phyloP scores from a whole-genome alignment of 2,888 invertebrate species.

The Phoenoteleia sp. region DNA sequence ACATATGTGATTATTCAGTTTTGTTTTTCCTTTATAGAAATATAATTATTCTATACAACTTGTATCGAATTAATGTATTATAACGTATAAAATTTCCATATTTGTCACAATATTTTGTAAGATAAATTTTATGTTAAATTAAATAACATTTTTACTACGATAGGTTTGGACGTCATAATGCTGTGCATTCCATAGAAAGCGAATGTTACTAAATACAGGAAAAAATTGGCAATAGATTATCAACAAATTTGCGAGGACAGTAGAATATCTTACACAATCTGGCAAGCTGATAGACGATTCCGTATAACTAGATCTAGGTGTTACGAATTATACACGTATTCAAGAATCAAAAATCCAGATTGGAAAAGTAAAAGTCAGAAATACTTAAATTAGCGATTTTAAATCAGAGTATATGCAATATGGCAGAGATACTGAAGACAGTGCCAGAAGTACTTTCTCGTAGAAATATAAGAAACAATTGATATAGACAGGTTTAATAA shows the following conservation, averaged over 20 bases:
- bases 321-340: constrained; percentile 67
- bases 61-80: too few species aligned
- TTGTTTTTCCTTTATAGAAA: too few species aligned
- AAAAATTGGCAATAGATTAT: too few species aligned
- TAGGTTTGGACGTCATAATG: constrained; percentile 7
- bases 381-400: constrained; percentile 42
- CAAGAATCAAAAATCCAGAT: constrained; percentile 56
- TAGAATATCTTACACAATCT: constrained; percentile 3
- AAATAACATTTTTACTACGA: neutral
- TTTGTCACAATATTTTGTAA: neutral
- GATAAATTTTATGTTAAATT: neutral
- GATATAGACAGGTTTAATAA: neutral
- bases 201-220: too few species aligned
- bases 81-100: too few species aligned
- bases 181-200: too few species aligned
- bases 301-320: constrained; percentile 65
- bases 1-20: too few species aligned
- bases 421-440: constrained; percentile 49
- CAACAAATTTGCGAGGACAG: constrained; percentile 24
- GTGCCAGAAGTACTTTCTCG: constrained; percentile 20
- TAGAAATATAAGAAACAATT: neutral
- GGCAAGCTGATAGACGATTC: constrained; percentile 18
- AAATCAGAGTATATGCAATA: constrained; percentile 46
- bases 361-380: constrained; percentile 33
- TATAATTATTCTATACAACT: too few species aligned